Percentiles rank a stretch among this genome's conserved stretches.
Evolutionary conservation across 92 coral and sea anemone species (phyloP).

Genomic region (Zoanthus gigantus): DNA sequence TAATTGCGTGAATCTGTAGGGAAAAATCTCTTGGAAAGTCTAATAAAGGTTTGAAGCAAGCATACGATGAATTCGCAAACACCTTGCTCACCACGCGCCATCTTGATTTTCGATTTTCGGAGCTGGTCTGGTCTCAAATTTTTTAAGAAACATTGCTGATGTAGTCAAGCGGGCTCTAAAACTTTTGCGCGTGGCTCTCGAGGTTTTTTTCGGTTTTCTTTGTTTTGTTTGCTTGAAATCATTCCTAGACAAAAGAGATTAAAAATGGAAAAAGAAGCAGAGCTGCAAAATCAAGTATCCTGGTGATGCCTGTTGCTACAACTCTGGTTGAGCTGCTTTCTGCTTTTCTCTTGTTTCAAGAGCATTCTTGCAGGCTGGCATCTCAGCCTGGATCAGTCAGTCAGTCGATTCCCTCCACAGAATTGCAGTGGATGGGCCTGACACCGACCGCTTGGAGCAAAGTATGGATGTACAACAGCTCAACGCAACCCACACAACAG

Average conservation of each 20-base stretch:
- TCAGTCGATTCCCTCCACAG: no score
- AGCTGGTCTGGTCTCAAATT: constrained; percentile 13
- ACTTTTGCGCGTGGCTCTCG: constrained; percentile 8
- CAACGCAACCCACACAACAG: neutral
- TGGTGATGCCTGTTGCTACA: no score
- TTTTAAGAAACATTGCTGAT: constrained; percentile 16
- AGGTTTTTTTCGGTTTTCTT: constrained; percentile 17
- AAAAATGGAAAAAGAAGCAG: constrained; percentile 19
- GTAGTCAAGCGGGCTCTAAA: constrained; percentile 23
- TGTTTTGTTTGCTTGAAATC: constrained; percentile 32
- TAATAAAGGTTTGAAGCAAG: neutral
- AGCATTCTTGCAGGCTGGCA: no score
- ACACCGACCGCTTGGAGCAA: no score
- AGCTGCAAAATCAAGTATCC: constrained; percentile 16
- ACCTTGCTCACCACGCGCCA: neutral
- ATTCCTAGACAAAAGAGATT: constrained; percentile 21
- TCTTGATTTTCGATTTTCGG: no score
- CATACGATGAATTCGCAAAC: constrained; percentile 1
- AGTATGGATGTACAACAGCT: no score
- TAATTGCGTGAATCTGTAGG: constrained; percentile 17
- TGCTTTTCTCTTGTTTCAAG: no score
- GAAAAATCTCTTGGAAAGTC: constrained; percentile 3
- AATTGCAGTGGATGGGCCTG: no score
- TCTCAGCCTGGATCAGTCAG: no score
- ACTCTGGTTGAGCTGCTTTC: no score